These are phyloP conservation scores for Lineus longissimus DNA, from an alignment of 1,140 invertebrate species.

Conservation along the genomic window DNA sequence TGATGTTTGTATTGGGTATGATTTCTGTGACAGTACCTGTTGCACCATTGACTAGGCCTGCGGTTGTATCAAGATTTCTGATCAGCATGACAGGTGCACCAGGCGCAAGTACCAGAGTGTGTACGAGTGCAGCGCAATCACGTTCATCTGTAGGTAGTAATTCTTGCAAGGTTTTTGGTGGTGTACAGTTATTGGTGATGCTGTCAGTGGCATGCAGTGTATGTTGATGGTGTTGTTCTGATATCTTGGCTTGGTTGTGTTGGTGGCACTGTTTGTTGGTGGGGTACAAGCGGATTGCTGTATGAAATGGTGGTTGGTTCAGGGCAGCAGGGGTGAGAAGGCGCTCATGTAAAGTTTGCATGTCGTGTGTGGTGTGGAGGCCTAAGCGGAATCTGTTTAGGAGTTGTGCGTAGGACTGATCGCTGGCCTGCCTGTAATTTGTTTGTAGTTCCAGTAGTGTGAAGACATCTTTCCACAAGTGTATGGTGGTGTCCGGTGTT, in stretches of 20 bases:
- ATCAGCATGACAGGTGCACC: not conserved
- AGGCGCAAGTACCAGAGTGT: not conserved
- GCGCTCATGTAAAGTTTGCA: not conserved
- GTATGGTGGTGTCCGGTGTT: not conserved
- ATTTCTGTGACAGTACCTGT: not conserved
- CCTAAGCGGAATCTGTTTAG: not conserved
- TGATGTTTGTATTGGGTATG: not conserved
- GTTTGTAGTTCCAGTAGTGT: not conserved
- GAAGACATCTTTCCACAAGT: not conserved
- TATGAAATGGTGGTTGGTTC: not conserved
- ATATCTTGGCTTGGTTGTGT: not conserved
- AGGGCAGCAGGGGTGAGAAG: not conserved
- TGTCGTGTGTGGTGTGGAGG: not conserved
- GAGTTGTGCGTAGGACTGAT: not conserved
- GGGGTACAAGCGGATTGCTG: not conserved
- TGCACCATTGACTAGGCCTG: not conserved
- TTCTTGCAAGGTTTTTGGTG: not conserved
- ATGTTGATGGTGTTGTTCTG: not conserved
- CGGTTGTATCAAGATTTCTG: not conserved
- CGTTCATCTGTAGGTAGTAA: not conserved
- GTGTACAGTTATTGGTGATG: not conserved
- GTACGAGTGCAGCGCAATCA: not conserved
- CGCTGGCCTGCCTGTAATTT: not conserved
- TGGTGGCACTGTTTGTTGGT: not conserved
- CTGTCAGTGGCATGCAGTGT: not conserved